Evolutionary conservation across 2,113 vertebrate species (phyloP).

Genomic region (Saccopteryx bilineata): DNA sequence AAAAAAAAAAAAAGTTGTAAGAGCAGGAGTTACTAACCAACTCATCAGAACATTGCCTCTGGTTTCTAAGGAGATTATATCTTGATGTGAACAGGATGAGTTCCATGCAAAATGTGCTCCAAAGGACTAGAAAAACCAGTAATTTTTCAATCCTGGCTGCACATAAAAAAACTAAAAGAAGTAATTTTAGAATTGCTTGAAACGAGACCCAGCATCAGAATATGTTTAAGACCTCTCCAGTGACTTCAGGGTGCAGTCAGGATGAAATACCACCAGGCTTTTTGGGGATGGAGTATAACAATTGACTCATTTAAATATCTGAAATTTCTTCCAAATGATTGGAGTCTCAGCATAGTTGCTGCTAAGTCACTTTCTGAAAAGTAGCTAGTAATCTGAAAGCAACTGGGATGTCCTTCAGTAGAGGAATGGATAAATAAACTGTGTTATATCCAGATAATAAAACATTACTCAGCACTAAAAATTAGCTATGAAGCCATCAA

Average conservation of each 20-base stretch:
- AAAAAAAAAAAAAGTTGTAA: not conserved
- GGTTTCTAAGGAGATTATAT: not conserved
- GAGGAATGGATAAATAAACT: not conserved
- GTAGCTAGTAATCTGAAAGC: not conserved
- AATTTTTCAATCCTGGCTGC: not conserved
- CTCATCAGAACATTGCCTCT: not conserved
- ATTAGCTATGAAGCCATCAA: not conserved
- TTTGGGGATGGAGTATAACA: not conserved
- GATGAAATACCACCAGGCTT: not conserved
- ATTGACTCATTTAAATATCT: not conserved
- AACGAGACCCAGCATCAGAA: not conserved
- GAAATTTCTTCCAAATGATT: constrained; percentile 10
- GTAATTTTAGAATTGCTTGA: not conserved
- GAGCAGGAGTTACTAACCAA: not conserved
- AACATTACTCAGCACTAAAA: not conserved
- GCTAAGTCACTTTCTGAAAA: constrained; percentile 13
- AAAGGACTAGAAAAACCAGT: not conserved
- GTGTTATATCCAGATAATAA: too few species aligned
- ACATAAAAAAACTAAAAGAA: not conserved
- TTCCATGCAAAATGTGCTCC: not conserved
- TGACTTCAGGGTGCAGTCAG: not conserved
- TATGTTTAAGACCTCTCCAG: not conserved
- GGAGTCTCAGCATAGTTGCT: not conserved
- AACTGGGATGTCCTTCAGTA: not conserved
- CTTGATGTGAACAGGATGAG: not conserved